Evolutionary conservation across 92 coral and sea anemone genomes (phyloP).

Genomic region (Phenganax stokvisi): DNA sequence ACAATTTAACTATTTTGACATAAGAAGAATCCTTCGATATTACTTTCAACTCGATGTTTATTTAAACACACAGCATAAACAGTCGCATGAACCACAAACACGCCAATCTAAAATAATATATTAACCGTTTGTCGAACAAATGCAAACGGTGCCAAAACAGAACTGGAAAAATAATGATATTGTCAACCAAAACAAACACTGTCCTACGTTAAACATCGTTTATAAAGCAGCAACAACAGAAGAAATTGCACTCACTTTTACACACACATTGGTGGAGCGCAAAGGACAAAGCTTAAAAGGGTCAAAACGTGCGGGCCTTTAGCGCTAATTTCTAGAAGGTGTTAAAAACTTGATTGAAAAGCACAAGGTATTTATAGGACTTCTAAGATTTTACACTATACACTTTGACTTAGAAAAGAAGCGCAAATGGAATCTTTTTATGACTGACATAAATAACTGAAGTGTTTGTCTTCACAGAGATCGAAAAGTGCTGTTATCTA

Average conservation of each 20-base stretch:
- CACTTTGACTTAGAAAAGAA: background rate
- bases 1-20: too few species aligned
- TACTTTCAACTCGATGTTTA: background rate
- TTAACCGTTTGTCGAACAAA: conserved; percentile 11
- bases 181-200: background rate
- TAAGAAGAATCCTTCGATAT: too few species aligned
- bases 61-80: background rate
- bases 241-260: background rate
- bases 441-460: background rate
- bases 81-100: background rate
- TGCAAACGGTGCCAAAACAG: background rate
- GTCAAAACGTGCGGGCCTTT: background rate
- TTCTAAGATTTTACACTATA: background rate
- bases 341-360: background rate
- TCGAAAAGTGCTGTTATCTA: background rate
- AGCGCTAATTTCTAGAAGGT: conserved; percentile 10
- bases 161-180: conserved; percentile 4
- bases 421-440: background rate
- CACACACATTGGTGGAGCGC: background rate
- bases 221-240: background rate
- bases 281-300: too few species aligned
- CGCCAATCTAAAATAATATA: background rate
- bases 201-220: too few species aligned
- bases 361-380: background rate
- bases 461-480: background rate